Percentiles rank a stretch among this genome's conserved stretches.
These are phyloP conservation scores for Pagetopsis macropterus DNA, from an alignment of 2,797 vertebrate genomes.

Conservation along the genomic window DNA sequence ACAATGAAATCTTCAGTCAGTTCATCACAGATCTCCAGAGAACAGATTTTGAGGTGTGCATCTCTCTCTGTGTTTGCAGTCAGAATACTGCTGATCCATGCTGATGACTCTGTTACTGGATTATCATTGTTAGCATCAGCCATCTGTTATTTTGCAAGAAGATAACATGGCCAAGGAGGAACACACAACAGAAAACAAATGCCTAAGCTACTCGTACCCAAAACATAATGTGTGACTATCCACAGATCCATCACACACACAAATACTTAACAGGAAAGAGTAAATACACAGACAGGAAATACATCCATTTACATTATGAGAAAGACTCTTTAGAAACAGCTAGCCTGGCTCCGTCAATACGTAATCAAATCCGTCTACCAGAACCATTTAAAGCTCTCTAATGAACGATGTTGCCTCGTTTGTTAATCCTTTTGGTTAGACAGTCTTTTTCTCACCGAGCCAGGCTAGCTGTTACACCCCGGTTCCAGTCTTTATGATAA, in stretches of 20 bases:
- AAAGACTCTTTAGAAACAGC: not conserved
- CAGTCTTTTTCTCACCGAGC: not conserved
- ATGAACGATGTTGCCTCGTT: not conserved
- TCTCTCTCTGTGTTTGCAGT: constrained; percentile 63
- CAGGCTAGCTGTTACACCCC: not conserved
- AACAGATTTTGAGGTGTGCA: constrained; percentile 22
- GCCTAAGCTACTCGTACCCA: not conserved
- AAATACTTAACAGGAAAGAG: constrained; percentile 2
- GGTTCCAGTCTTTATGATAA: not conserved
- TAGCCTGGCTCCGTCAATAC: not conserved
- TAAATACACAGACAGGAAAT: not conserved
- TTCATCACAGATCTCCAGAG: constrained; percentile 5
- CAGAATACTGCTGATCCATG: constrained; percentile 82
- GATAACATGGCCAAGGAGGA: constrained; percentile 40
- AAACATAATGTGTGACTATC: not conserved
- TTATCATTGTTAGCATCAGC: constrained; percentile 82
- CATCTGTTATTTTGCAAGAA: constrained; percentile 80
- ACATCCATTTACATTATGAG: not conserved
- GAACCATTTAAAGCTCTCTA: not conserved
- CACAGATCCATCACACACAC: constrained; percentile 3
- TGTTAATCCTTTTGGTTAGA: not conserved
- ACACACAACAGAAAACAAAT: constrained; percentile 37
- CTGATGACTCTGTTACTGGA: constrained; percentile 81
- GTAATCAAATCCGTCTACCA: not conserved
- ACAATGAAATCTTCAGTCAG: not conserved